Evolutionary conservation across 2,113 vertebrate genomes (phyloP).

Genomic region (Tricholaema leucomelas): DNA sequence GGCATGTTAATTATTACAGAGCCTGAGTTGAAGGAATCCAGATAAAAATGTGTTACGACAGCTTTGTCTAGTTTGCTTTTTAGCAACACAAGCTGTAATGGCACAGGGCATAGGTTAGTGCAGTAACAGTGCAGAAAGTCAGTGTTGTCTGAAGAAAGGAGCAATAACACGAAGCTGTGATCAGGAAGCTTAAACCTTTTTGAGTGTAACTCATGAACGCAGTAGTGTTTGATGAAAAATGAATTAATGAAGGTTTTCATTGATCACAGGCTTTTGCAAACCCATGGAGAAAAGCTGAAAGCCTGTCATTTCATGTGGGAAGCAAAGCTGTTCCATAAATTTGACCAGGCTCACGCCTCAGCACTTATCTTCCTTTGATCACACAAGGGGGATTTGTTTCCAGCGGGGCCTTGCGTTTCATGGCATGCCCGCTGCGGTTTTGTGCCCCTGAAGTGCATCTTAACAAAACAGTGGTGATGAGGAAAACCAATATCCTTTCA

Average conservation of each 20-base stretch:
- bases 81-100: fast-evolving
- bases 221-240: not conserved
- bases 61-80: not conserved
- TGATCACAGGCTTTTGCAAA: not conserved
- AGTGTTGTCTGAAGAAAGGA: not conserved
- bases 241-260: not conserved
- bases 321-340: not conserved
- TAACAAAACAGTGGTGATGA: slow-evolving; percentile 4
- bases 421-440: not conserved
- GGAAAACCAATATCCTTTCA: slow-evolving; percentile 27
- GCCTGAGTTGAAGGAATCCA: not conserved
- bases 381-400: not conserved
- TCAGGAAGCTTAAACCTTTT: not conserved
- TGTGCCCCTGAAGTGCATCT: slow-evolving; percentile 5
- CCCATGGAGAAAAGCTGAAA: not conserved
- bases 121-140: not conserved
- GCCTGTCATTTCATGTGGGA: not conserved
- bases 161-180: not conserved
- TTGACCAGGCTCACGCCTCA: not conserved
- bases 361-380: slow-evolving; percentile 22
- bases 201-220: not conserved
- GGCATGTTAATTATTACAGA: not conserved
- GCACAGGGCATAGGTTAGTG: not conserved
- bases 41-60: not conserved
- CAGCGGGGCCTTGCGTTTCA: not conserved